phyloP scores from a whole-genome alignment of 2,888 invertebrate species.

The Chirona hameri region DNA sequence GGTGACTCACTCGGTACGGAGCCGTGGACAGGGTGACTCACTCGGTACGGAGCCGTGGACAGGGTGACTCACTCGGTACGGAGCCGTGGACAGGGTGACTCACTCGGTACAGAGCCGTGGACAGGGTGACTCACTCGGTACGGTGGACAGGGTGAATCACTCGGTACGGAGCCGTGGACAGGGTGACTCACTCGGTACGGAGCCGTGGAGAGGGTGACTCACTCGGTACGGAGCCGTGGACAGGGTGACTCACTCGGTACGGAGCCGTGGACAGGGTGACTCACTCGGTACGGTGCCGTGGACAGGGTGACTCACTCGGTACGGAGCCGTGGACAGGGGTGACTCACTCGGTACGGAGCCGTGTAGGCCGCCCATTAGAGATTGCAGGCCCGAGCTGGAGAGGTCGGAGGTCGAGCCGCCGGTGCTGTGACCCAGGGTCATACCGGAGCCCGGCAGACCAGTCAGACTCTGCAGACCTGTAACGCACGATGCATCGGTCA shows the following conservation, averaged over 20 bases:
- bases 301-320: background rate
- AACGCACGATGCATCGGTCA: background rate
- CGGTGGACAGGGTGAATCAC: background rate
- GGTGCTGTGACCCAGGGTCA: constrained; percentile 2
- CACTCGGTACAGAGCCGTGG: too few species aligned
- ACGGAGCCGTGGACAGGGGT: background rate
- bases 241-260: background rate
- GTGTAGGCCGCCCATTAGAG: background rate
- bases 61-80: background rate
- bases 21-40: background rate
- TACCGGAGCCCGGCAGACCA: background rate
- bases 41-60: too few species aligned
- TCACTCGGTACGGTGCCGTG: too few species aligned
- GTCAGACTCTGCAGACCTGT: background rate
- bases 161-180: too few species aligned
- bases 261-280: background rate
- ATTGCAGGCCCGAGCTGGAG: background rate
- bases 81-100: background rate
- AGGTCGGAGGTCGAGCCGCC: background rate
- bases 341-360: background rate
- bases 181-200: background rate
- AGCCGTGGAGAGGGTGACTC: background rate
- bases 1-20: too few species aligned
- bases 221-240: too few species aligned
- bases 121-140: background rate